Percentiles rank a stretch among this genome's conserved stretches.
Conservation (phyloP, 2,888 invertebrate species). For the Amiota mariae region DNA sequence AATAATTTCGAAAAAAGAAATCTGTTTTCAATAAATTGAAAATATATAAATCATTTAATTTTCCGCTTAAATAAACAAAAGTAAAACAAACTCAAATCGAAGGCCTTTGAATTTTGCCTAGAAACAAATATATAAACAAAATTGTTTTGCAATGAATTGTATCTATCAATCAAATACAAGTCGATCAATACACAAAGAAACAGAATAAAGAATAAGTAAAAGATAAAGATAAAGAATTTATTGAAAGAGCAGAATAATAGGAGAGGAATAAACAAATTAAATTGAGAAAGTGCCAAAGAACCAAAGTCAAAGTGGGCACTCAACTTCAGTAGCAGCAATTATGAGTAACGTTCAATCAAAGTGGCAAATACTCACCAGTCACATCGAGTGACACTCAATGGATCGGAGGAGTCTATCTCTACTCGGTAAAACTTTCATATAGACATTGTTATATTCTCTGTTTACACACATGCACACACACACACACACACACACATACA, state of each 20-base stretch:
- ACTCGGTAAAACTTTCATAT: too few species aligned
- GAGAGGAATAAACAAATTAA: too few species aligned
- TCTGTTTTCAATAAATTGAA: too few species aligned
- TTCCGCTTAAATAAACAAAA: background rate
- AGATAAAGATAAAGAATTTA: background rate
- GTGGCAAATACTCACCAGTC: slow-evolving; percentile 26
- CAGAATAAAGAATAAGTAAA: background rate
- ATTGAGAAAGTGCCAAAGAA: background rate
- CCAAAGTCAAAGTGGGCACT: slow-evolving; percentile 3
- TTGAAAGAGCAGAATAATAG: too few species aligned
- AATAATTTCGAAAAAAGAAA: too few species aligned
- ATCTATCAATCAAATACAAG: background rate
- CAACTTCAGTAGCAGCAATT: slow-evolving; percentile 50
- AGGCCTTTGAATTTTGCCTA: background rate
- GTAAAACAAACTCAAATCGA: background rate
- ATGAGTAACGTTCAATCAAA: slow-evolving; percentile 61
- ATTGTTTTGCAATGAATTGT: background rate
- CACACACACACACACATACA: slow-evolving; percentile 23
- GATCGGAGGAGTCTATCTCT: too few species aligned
- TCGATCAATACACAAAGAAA: background rate
- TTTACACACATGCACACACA: slow-evolving; percentile 25
- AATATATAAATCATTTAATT: too few species aligned
- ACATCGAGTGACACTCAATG: slow-evolving; percentile 12
- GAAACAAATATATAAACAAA: background rate
- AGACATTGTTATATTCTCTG: too few species aligned